Evolutionary conservation across 1,140 invertebrate genomes (phyloP), one percentile per base, ranked within the genome.

Genomic region (Drosophila oshimai): DNA sequence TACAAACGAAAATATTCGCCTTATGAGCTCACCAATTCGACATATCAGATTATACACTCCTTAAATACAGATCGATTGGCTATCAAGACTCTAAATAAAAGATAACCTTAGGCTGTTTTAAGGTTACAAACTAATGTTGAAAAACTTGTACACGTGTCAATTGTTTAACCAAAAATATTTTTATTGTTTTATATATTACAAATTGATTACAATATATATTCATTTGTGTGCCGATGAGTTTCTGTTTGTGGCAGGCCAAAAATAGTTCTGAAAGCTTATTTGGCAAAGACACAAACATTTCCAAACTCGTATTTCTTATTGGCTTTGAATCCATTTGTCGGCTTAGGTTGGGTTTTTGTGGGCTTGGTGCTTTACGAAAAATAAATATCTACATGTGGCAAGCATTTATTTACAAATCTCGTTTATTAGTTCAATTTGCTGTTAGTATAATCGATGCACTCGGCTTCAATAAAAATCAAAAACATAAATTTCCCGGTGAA

Each of bases 351-450:
- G 60, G 62, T 28, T 39, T 65, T 50, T 65, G 20, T 20, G 33
- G 61, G 15, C 33, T 64, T 49, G 57, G 26, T 20, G 20, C 39
- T 41, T 26, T 41, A 24, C 17, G 12, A 24, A 62, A 46, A 46
- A 61, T 44, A 39, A 26, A 60, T 70, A 72, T 26, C 51, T 44
- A 28, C 36, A 47, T 47, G 51, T 44, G 49, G 64, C 37, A 29
- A 26, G 51, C 17, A 72, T 41, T 71, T 70, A 58, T 83, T 83
- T 83, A 49, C 51, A 74, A 78, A 70, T 67, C 69, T 67, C 74
- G 62, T 83, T 86, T 84, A 83, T 83, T 86, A 83, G 79, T 86
- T 86, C 69, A 83, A 77, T 84, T 81, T 81, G 61, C 46, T 58
- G 60, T 74, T 80, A 50, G 64, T 60, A 57, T 53, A 74, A 70